Evolutionary conservation across 2,113 vertebrate genomes (phyloP).

Genomic region (Charina bottae): DNA sequence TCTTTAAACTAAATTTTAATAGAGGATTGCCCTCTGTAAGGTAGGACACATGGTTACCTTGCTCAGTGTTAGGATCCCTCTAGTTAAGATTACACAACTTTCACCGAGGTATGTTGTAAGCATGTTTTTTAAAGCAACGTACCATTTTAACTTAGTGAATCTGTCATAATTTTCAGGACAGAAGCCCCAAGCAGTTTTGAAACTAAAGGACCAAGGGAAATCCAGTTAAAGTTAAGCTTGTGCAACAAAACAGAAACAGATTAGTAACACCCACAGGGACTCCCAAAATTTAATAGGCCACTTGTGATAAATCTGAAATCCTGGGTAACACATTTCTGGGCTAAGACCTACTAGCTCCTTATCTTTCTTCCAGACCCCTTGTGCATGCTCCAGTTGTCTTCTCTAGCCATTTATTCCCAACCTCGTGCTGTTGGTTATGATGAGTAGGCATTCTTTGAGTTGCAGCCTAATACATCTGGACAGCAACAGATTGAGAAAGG

Average conservation of each 20-base stretch:
- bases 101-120: not conserved
- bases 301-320: not conserved
- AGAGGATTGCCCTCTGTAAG: not conserved
- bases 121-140: not conserved
- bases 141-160: not conserved
- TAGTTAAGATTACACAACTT: not conserved
- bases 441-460: not conserved
- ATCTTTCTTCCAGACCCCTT: not conserved
- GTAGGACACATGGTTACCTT: not conserved
- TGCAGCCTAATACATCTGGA: not conserved
- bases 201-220: not conserved
- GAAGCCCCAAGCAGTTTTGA: not conserved
- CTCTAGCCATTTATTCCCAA: not conserved
- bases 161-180: not conserved
- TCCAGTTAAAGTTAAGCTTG: not conserved
- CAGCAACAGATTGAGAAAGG: not conserved
- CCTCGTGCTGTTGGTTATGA: not conserved
- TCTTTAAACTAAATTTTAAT: not conserved
- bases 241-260: not conserved
- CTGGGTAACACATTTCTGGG: not conserved
- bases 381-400: not conserved
- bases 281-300: not conserved
- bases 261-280: not conserved
- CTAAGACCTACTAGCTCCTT: not conserved
- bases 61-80: not conserved